Base-by-base conservation (phyloP, 2,113 vertebrate species). In the Epinephelus moara region DNA sequence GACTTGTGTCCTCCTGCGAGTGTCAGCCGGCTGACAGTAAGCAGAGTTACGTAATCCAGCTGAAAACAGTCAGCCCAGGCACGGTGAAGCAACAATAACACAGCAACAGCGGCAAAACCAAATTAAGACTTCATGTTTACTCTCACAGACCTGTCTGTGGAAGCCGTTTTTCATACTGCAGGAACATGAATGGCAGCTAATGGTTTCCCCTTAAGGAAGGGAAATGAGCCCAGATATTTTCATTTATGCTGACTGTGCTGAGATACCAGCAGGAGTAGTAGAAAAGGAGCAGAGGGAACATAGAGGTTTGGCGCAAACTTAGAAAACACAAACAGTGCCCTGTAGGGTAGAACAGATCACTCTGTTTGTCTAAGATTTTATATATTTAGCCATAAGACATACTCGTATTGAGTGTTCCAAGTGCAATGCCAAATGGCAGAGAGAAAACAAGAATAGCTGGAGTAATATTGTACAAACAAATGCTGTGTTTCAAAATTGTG, bases 21-120 rank as follows among this genome's bases (percentile, higher is more conserved):
- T 76, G 70, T 88, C 69, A 80, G 75, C 69, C 25, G 55, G 70
- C 61, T 88, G 92, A 87, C 87, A 78, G 63, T 80, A 84, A 86
- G 84, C 86, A 83, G 82, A 63, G 64, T 50, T 62, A 68, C 27
- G 19, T 74, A 85, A 76, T 59, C 73, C 82, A 69, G 80, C 42
- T 49, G 60, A 71, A 79, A 57, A 74, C 69, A 80, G 45, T 47
- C 53, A 47, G 56, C 67, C 27, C 68, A 40, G 49, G 42, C 75
- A 49, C 50, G 11, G 69, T 11, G 85, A 80, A 81, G 74, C 57
- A 79, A 88, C 78, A 72, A 81, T 59, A 76, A 76, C 67, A 63
- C 63, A 52, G 74, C 76, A 76, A 42, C 23, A 0, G 62, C 3
- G 37, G 67, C 40, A 67, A 64, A 82, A 80, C 67, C 70, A 75